Base-by-base conservation (phyloP, 1,140 invertebrate genomes). In the Bombus confusus region DNA sequence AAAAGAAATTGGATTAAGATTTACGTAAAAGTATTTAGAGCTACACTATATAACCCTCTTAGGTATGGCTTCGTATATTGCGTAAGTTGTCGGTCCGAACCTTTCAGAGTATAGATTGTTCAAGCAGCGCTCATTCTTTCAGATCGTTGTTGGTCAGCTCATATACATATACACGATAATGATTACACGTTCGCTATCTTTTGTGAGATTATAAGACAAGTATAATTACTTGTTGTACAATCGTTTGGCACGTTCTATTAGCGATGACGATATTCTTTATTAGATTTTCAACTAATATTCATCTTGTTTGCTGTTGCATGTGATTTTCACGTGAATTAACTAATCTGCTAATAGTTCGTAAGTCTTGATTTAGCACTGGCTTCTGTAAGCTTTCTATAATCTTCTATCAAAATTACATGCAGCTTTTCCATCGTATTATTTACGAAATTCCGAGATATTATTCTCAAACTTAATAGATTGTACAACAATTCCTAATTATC, bases 1-100 rank as follows among this genome's bases (percentile, higher is more conserved):
- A 47, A 68, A 57, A 83, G 69, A 87, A 92, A 92, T 91, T 91
- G 86, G 89, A 86, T 93, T 91, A 93, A 91, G 74, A 89, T 93
- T 92, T 93, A 89, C 86, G 88, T 93, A 91, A 92, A 93, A 86
- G 86, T 80, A 86, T 92, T 93, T 90, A 83, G 86, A 79, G 88
- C 86, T 89, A 72, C 73, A 39, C 41, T 37, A 28, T n/a, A 31
- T 84, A 77, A 88, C 64, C 47, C 80, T 85, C 34, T 80, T 77
- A 78, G 47, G 18, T 79, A 79, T 75, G 87, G 86, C 86, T 87
- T 87, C 86, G 10, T 52, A 31, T 28, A 81, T 86, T 87, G 74
- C 79, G 84, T 34, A 87, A 87, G 15, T 34, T 75, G 47, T 74
- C 39, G 39, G 59, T 52, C 28, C 31, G n/a, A 64, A 77, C n/a